Evolutionary conservation across 2,113 vertebrate genomes (phyloP), one percentile per base, ranked within the genome.

Genomic region (Trematocara variabile): DNA sequence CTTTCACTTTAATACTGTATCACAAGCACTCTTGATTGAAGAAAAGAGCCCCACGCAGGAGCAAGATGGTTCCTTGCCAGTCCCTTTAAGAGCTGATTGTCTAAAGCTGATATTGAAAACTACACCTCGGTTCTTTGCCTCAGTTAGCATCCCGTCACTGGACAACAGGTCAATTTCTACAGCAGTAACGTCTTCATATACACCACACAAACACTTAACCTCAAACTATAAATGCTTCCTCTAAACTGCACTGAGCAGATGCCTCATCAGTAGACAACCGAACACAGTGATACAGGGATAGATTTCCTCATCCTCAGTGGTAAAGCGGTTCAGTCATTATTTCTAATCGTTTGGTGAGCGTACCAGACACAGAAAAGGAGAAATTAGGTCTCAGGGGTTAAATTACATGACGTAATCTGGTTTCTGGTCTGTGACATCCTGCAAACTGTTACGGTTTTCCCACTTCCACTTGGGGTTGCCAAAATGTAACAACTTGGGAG

Each of bases 361-460:
- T 84, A 92, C 70, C 68, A 89, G 84, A 91, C 58, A 82, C 48
- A 78, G 87, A 73, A 70, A 89, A 91, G 81, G 78, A 88, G 75
- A 89, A 90, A 90, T 79, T 73, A 56, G 82, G 68, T 87, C 82
- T 88, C 81, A 89, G 80, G 81, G 84, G 82, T 91, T 87, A 78
- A 85, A 91, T 92, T 80, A 58, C 46, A 92, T 94, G 93, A 93
- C 82, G 90, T 88, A 79, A 90, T 81, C 86, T 84, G 89, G 90
- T 90, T 92, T 93, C 78, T 91, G 90, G 88, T 89, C 78, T 79
- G 11, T 81, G 90, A 91, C 89, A 86, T 85, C 55, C 81, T 89
- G 87, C 87, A 90, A 93, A 86, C 89, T 90, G 39, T 91, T 91
- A 91, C 41, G n/a, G 52, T 91, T 94, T 88, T 28, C 88, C 92